Percentiles rank a stretch among this genome's conserved stretches.
phyloP scores from a whole-genome alignment of 2,113 vertebrate species.

The Pundamilia nyererei region DNA sequence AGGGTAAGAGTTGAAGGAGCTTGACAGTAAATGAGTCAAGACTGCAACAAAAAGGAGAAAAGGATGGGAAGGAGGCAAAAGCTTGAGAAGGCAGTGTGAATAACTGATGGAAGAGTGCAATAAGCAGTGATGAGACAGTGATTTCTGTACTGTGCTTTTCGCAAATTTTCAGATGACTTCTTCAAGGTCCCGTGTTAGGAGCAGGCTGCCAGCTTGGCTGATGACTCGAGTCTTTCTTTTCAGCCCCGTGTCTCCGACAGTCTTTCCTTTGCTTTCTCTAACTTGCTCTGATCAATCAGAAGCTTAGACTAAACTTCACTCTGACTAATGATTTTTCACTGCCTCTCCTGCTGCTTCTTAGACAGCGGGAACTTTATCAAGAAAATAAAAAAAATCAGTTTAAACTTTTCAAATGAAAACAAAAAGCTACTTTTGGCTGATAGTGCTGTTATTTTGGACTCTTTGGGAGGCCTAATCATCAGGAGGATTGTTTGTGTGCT shows the following conservation, averaged over 20 bases:
- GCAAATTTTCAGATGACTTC: background rate
- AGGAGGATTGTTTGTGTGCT: background rate
- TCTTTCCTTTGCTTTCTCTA: background rate
- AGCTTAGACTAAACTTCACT: background rate
- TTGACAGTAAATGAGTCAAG: background rate
- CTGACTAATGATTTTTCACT: background rate
- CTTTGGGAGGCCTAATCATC: background rate
- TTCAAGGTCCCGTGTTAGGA: background rate
- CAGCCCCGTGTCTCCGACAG: background rate
- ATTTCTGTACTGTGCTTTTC: background rate
- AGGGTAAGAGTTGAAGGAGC: slow-evolving; percentile 8
- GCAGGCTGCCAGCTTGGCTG: background rate
- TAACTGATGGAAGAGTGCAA: background rate
- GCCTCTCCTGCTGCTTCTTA: background rate
- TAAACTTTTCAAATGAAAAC: background rate
- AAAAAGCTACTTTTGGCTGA: background rate
- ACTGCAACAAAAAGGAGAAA: background rate
- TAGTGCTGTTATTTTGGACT: background rate
- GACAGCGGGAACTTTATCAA: background rate
- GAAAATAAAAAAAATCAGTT: background rate
- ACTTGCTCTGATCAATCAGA: background rate
- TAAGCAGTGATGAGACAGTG: background rate
- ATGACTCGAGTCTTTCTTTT: background rate
- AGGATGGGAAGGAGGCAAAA: background rate
- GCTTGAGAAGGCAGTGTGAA: background rate